These are phyloP conservation scores for Mesocentrotus franciscanus DNA, from an alignment of 53 echinoderm and acorn worm species.

Conservation along the genomic window DNA sequence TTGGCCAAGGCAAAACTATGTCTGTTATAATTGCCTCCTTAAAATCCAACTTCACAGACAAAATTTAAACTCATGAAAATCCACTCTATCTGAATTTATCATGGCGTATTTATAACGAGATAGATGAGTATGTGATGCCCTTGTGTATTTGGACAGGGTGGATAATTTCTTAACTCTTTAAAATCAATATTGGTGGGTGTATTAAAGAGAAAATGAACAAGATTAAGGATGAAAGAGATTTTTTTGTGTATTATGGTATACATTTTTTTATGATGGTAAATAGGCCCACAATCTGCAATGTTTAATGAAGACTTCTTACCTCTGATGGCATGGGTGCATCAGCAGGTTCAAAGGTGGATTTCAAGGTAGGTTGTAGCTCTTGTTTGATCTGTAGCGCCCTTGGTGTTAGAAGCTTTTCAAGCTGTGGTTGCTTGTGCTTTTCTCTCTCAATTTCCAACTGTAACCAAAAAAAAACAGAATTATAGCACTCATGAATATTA, in stretches of 20 bases:
- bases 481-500: not conserved
- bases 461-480: conserved; percentile 1
- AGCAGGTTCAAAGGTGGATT: conserved; percentile 70
- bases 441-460: conserved; percentile 92
- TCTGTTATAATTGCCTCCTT: not conserved
- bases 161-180: not conserved
- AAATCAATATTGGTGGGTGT: too few relatives aligned
- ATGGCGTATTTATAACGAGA: not conserved
- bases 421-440: conserved; percentile 81
- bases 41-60: not conserved
- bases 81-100: not conserved
- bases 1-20: not conserved
- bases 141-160: not conserved
- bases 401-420: conserved; percentile 77
- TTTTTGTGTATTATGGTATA: not conserved
- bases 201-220: too few relatives aligned
- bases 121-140: not conserved
- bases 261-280: not conserved
- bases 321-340: not conserved
- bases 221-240: too few relatives aligned
- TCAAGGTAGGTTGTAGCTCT: conserved; percentile 74
- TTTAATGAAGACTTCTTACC: not conserved
- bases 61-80: not conserved
- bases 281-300: not conserved
- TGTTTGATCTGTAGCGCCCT: conserved; percentile 75